A percentile compares a stretch with the other conserved stretches of the same genome.
Conservation (phyloP, 2,113 vertebrate genomes). For the Mustelus asterias region DNA sequence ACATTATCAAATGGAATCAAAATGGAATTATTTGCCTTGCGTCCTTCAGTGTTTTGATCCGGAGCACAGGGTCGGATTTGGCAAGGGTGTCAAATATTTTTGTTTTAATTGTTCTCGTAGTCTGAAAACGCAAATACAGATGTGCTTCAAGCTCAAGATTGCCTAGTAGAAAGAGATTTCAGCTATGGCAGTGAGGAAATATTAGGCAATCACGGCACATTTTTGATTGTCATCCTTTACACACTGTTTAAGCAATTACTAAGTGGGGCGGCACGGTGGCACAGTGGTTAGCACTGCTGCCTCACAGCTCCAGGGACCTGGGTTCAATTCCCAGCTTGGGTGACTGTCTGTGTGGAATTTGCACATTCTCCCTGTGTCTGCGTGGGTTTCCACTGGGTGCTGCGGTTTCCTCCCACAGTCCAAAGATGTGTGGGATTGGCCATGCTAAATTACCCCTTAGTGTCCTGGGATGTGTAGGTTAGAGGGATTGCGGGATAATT, state of each 20-base stretch:
- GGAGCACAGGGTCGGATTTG: background rate
- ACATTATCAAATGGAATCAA: constrained; percentile 17
- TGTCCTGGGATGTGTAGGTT: too few species aligned
- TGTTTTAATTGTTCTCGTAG: background rate
- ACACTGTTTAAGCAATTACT: background rate
- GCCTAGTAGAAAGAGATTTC: background rate
- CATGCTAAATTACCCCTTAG: too few species aligned
- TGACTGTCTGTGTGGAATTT: too few species aligned
- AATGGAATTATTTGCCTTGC: background rate
- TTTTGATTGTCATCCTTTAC: background rate
- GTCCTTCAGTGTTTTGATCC: background rate
- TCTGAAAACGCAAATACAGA: background rate
- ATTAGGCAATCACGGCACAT: background rate
- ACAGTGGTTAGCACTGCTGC: too few species aligned
- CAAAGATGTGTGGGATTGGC: too few species aligned
- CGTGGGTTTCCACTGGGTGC: too few species aligned
- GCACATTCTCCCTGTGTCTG: too few species aligned
- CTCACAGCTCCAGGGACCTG: too few species aligned
- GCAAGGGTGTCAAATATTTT: background rate
- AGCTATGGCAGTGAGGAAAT: background rate
- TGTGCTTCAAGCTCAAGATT: background rate
- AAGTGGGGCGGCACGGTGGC: too few species aligned
- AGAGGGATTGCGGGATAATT: too few species aligned
- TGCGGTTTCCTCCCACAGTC: too few species aligned
- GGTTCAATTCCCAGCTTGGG: too few species aligned